These are phyloP conservation scores for Aphidius gifuensis DNA, from an alignment of 1,140 invertebrate species.

Conservation along the genomic window DNA sequence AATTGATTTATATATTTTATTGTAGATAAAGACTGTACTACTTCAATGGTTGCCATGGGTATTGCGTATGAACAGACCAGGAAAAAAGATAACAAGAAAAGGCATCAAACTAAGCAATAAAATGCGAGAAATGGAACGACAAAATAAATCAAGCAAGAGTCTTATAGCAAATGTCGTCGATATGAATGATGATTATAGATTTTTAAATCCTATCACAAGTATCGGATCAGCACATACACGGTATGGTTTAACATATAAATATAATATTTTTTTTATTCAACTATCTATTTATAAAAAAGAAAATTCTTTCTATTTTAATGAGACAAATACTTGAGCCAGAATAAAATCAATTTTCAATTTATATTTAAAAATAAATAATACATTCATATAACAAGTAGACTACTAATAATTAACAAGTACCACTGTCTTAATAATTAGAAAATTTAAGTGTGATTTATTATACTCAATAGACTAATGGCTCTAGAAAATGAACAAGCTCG, in stretches of 20 bases:
- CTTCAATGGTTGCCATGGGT: conserved; percentile 96
- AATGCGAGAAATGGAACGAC: conserved; percentile 87
- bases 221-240: conserved; percentile 44
- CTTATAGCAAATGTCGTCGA: conserved; percentile 90
- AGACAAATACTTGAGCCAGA: no score
- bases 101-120: conserved; percentile 83
- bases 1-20: not conserved
- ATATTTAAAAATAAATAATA: not conserved
- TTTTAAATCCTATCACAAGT: conserved; percentile 49
- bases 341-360: no score
- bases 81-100: conserved; percentile 89
- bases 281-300: no score
- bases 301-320: no score
- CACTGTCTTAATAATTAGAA: no score
- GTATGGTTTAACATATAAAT: no score
- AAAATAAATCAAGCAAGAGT: conserved; percentile 89
- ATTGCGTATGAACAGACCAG: conserved; percentile 88
- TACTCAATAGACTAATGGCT: no score
- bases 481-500: no score
- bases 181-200: conserved; percentile 90
- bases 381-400: no score
- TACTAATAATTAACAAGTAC: no score
- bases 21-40: conserved; percentile 86
- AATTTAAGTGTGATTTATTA: no score
- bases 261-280: no score